These are phyloP conservation scores for Melangyna quadrimaculata DNA, from an alignment of 2,888 invertebrate genomes.

Conservation along the genomic window DNA sequence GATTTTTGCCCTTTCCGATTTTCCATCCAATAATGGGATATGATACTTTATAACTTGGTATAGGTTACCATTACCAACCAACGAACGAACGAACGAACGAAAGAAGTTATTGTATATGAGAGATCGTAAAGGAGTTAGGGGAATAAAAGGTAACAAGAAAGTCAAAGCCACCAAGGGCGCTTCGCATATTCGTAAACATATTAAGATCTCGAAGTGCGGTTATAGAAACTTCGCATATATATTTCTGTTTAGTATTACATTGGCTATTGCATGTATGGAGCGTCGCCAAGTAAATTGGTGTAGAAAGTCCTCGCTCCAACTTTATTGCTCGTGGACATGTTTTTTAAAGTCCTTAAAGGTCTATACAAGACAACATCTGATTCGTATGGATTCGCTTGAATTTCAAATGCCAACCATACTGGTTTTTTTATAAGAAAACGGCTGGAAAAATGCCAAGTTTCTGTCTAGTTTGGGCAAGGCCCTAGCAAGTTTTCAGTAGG, in stretches of 20 bases:
- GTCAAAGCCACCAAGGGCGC: conserved; percentile 55
- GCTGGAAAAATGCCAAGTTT: too few relatives aligned
- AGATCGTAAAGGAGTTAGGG: background rate
- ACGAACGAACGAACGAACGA: background rate
- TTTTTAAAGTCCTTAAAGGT: conserved; percentile 43
- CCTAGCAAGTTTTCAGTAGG: too few relatives aligned
- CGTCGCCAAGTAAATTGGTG: background rate
- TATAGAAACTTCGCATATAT: conserved; percentile 36
- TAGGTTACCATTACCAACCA: background rate
- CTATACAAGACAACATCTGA: too few relatives aligned
- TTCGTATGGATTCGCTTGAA: background rate
- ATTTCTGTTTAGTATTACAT: conserved; percentile 28
- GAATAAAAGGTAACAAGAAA: conserved; percentile 52
- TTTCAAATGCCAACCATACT: too few relatives aligned
- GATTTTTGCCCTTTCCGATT: conserved; percentile 60
- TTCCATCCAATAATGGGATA: conserved; percentile 3
- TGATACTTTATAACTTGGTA: conserved; percentile 8
- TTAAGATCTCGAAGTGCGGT: conserved; percentile 64
- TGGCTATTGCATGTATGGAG: background rate
- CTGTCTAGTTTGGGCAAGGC: too few relatives aligned
- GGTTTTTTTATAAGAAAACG: too few relatives aligned
- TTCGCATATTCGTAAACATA: conserved; percentile 67
- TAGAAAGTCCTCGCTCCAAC: conserved; percentile 21
- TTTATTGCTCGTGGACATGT: conserved; percentile 57
- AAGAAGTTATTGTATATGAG: background rate